Evolutionary conservation across 2,113 vertebrate species (phyloP).

Genomic region (Vulpes lagopus): DNA sequence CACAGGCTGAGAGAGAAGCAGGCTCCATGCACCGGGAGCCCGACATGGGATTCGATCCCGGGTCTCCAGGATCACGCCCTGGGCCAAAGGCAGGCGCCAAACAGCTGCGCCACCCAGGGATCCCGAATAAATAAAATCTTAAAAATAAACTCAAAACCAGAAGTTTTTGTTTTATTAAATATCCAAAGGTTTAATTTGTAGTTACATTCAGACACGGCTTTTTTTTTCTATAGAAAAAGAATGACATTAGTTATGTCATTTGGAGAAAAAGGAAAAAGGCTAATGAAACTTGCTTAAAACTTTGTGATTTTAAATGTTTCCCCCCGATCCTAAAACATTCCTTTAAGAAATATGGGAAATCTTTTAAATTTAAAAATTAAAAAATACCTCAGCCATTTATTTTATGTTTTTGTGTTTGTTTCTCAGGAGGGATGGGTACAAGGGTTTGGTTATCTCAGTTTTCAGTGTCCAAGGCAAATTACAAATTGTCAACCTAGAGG

Average conservation of each 20-base stretch:
- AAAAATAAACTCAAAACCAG: not conserved
- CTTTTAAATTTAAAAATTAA: not conserved
- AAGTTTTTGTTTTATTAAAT: constrained; percentile 37
- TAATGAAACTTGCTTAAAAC: not conserved
- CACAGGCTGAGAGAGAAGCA: too few species aligned
- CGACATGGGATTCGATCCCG: too few species aligned
- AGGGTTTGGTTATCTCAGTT: not conserved
- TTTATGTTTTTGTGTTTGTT: constrained; percentile 16
- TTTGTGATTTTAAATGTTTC: constrained; percentile 53
- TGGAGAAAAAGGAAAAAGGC: constrained; percentile 58
- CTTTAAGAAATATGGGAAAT: not conserved
- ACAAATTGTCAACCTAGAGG: not conserved
- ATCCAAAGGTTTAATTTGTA: constrained; percentile 65
- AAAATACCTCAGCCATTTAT: not conserved
- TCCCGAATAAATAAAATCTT: too few species aligned
- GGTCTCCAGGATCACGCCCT: too few species aligned
- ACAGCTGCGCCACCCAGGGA: too few species aligned
- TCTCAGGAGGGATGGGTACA: not conserved
- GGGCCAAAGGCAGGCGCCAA: too few species aligned
- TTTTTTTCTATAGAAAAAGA: constrained; percentile 43
- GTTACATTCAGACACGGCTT: constrained; percentile 54
- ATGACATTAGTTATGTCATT: constrained; percentile 37
- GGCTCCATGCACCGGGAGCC: too few species aligned
- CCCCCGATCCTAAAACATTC: not conserved
- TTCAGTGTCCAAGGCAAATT: not conserved